phyloP scores from a whole-genome alignment of 1,140 invertebrate species.

The Papilio machaon region DNA sequence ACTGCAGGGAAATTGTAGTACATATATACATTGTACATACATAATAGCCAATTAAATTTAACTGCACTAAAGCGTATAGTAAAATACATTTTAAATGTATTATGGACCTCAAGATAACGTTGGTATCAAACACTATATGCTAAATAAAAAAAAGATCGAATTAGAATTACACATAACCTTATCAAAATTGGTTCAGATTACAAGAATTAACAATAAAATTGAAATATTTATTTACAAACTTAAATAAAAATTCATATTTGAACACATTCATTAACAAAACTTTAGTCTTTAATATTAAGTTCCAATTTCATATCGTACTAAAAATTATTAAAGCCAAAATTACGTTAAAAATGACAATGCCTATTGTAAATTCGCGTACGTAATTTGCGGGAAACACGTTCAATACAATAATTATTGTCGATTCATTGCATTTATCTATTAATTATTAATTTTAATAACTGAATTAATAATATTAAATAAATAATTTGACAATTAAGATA shows the following conservation, averaged over 20 bases:
- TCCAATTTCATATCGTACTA: neutral
- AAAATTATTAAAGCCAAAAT: neutral
- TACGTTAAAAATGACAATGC: neutral
- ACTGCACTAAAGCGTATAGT: neutral
- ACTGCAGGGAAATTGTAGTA: constrained; percentile 2
- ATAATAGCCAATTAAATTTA: neutral
- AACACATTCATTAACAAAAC: too few species aligned
- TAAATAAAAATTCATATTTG: too few species aligned
- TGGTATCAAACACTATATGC: neutral
- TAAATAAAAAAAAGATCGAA: neutral
- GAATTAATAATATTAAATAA: too few species aligned
- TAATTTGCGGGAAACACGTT: neutral
- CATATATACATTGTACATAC: neutral
- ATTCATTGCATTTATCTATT: neutral
- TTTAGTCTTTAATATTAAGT: too few species aligned
- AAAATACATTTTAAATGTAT: neutral
- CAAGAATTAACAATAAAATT: too few species aligned
- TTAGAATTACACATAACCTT: too few species aligned
- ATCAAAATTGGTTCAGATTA: too few species aligned
- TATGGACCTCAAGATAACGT: neutral
- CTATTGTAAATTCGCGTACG: neutral
- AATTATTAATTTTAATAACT: neutral
- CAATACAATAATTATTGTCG: neutral
- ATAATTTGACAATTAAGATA: too few species aligned
- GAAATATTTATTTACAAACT: too few species aligned